Evolutionary conservation across 2,888 invertebrate species (phyloP).

Genomic region (Tillus elongatus): DNA sequence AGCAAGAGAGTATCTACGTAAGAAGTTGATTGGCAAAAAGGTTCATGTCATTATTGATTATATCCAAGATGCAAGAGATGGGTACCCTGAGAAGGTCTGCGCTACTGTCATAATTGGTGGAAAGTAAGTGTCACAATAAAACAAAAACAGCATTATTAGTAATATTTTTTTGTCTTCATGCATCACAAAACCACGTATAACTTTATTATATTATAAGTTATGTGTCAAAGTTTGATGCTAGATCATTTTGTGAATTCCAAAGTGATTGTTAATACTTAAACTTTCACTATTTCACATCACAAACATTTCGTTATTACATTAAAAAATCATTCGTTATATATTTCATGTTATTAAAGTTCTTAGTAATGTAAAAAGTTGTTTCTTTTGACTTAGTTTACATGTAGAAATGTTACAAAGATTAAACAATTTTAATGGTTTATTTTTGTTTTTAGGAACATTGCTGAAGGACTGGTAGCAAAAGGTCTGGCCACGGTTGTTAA

Average conservation of each 20-base stretch:
- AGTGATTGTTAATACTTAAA: not conserved
- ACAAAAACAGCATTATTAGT: not conserved
- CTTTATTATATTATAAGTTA: not conserved
- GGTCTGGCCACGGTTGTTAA: conserved; percentile 89
- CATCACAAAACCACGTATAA: not conserved
- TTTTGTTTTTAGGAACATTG: conserved; percentile 64
- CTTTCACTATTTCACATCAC: conserved; percentile 3
- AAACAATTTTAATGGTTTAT: conserved; percentile 4
- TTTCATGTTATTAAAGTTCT: no score
- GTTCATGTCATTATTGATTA: conserved; percentile 91
- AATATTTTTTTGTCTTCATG: not conserved
- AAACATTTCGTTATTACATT: no score
- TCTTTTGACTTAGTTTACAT: no score
- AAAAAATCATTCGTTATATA: not conserved
- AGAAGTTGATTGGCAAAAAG: conserved; percentile 90
- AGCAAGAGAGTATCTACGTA: conserved; percentile 91
- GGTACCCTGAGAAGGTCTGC: conserved; percentile 90
- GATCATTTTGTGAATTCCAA: conserved; percentile 1
- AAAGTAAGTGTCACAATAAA: conserved; percentile 47
- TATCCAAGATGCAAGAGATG: conserved; percentile 88
- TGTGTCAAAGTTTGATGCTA: conserved; percentile 1
- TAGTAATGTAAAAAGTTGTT: no score
- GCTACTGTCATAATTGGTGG: conserved; percentile 83
- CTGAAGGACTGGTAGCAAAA: conserved; percentile 85
- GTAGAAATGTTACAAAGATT: no score